Base-by-base conservation (phyloP, 2,797 vertebrate species). In the Tokudaia muenninki region DNA sequence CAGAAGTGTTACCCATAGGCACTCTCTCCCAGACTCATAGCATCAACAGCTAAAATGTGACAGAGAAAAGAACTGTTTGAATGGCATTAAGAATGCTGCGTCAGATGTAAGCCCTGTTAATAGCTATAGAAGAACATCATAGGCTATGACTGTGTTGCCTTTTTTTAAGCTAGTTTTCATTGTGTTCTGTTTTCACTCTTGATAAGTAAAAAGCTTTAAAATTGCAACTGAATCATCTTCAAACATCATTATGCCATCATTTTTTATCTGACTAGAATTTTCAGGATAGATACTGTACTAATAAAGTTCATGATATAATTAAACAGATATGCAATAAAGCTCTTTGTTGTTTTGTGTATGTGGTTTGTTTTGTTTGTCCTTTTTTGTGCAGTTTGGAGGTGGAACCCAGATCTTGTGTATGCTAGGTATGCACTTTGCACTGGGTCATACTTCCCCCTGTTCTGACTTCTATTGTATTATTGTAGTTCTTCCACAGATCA, bases 1-100 rank as follows among this genome's bases (percentile, higher is more conserved):
- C 0, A 98, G 99, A 63, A 99, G 99, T 3, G 98, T 99, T 0
- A 96, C 98, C 0, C 99, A 98, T 1, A 99, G 98, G 98, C 99
- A 99, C 94, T 84, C 99, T 44, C 97, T 99, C 0, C 95, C 99
- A 0, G 99, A 99, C 77, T 99, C 99, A 1, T 99, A 99, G 99
- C 98, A 82, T 84, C n/a, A 67, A 90, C 8, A 11, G 9, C 75
- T 95, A 79, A 82, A 29, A 9, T 6, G 5, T 47, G 70, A n/a
- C 92, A 14, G 90, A 61, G 9, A 57, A 61, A 91, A 34, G 31
- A 63, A 16, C 94, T 74, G 0, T 96, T 92, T 78, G 31, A 86
- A 0, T 65, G 44, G 34, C 37, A 12, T 10, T 2, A 41, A 1
- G 19, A 86, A 31, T 70, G 95, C 74, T 77, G 19, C 61, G 37